phyloP scores from a whole-genome alignment of 2,888 invertebrate species.

The Philhelius pedissequus region DNA sequence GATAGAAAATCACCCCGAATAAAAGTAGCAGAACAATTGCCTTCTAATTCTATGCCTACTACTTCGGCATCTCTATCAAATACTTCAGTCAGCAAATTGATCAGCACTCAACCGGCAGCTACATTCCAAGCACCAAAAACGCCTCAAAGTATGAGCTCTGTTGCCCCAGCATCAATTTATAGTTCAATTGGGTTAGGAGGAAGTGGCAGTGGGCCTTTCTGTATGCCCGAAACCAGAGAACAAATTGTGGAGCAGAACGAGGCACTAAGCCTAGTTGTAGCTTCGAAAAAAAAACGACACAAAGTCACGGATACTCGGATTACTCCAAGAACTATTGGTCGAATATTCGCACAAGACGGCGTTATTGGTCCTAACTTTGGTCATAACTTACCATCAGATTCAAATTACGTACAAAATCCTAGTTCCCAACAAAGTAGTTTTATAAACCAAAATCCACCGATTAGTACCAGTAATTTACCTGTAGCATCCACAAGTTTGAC shows the following conservation, averaged over 20 bases:
- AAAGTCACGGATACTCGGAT: constrained; percentile 97
- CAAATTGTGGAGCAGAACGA: constrained; percentile 92
- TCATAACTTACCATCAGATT: constrained; percentile 77
- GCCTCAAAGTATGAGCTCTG: constrained; percentile 82
- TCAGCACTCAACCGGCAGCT: too few species aligned
- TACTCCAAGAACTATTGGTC: constrained; percentile 92
- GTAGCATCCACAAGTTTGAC: constrained; percentile 79
- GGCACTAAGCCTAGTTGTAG: constrained; percentile 95
- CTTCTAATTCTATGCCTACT: constrained; percentile 47
- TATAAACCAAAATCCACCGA: constrained; percentile 9
- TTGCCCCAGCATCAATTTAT: constrained; percentile 83
- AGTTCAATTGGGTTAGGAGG: constrained; percentile 82
- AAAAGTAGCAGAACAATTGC: constrained; percentile 76
- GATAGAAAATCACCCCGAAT: constrained; percentile 90
- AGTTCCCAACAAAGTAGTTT: constrained; percentile 78
- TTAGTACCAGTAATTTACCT: constrained; percentile 52
- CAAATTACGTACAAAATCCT: constrained; percentile 77
- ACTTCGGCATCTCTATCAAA: constrained; percentile 71
- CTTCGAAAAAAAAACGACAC: constrained; percentile 97
- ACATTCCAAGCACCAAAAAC: constrained; percentile 93
- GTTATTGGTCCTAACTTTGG: constrained; percentile 83
- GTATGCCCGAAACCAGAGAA: constrained; percentile 83
- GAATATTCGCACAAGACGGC: constrained; percentile 90
- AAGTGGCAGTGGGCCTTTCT: constrained; percentile 78
- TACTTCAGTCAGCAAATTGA: too few species aligned